These are phyloP conservation scores for Lucilia cuprina DNA, from an alignment of 1,140 invertebrate species.

Conservation along the genomic window DNA sequence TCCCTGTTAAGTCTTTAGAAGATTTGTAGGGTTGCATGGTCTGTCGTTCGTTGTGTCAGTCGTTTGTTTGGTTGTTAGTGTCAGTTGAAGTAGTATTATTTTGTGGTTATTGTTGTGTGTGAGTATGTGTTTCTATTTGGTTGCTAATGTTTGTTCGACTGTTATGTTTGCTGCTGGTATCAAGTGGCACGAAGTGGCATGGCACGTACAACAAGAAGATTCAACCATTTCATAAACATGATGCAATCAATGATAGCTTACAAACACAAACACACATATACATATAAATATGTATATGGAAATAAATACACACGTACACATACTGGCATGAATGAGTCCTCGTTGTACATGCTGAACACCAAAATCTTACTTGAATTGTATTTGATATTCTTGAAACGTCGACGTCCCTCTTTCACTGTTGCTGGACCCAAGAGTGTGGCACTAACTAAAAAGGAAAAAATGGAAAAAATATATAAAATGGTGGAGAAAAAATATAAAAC, in stretches of 20 bases:
- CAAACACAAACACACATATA: background rate
- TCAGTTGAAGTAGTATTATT: background rate
- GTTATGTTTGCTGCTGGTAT: background rate
- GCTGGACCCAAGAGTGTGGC: background rate
- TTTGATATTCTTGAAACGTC: background rate
- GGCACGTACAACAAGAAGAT: conserved; percentile 6
- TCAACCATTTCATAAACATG: conserved; percentile 17
- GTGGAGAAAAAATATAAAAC: background rate
- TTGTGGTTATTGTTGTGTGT: background rate
- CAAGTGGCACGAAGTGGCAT: background rate
- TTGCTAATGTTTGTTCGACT: background rate
- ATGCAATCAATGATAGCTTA: conserved; percentile 11
- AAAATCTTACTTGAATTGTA: background rate
- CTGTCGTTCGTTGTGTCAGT: too few relatives aligned
- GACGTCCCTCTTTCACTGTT: background rate
- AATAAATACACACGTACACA: background rate
- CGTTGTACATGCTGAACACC: too few relatives aligned
- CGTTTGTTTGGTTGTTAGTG: too few relatives aligned
- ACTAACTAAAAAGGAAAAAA: background rate
- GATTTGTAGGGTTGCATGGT: too few relatives aligned
- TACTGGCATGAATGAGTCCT: background rate
- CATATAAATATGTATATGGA: background rate
- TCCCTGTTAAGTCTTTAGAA: too few relatives aligned
- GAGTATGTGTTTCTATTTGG: background rate
- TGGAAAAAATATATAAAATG: background rate